These are phyloP conservation scores for Smittia sp. DNA, from an alignment of 2,888 invertebrate genomes.

Conservation along the genomic window DNA sequence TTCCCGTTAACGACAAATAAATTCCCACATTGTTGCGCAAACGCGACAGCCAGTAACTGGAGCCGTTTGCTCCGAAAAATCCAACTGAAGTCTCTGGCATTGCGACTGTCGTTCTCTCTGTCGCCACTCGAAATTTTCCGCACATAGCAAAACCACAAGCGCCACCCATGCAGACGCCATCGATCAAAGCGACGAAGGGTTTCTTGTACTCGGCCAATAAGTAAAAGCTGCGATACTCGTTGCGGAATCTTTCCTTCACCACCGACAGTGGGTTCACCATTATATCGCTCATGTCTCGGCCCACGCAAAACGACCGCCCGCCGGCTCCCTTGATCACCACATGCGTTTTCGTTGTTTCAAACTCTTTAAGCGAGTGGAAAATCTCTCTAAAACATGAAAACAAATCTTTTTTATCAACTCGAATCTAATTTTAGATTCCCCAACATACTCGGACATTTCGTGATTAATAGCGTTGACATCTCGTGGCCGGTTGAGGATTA, in stretches of 20 bases:
- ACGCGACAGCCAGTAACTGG: slow-evolving; percentile 60
- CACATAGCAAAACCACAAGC: slow-evolving; percentile 66
- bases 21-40: slow-evolving; percentile 58
- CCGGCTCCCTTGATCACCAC: slow-evolving; percentile 62
- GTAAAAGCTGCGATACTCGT: slow-evolving; percentile 44
- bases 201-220: slow-evolving; percentile 57
- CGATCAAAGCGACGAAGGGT: slow-evolving; percentile 63
- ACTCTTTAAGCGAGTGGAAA: neutral
- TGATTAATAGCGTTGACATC: slow-evolving; percentile 74
- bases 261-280: slow-evolving; percentile 54
- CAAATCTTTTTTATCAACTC: neutral
- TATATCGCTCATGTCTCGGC: slow-evolving; percentile 68
- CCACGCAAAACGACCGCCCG: slow-evolving; percentile 80
- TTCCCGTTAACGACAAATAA: slow-evolving; percentile 61
- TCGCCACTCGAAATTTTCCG: slow-evolving; percentile 61
- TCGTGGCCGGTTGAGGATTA: slow-evolving; percentile 71
- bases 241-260: slow-evolving; percentile 49
- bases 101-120: slow-evolving; percentile 63
- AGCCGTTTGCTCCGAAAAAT: slow-evolving; percentile 66
- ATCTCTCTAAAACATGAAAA: slow-evolving; percentile 49
- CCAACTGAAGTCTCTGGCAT: slow-evolving; percentile 70
- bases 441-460: slow-evolving; percentile 68
- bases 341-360: slow-evolving; percentile 55
- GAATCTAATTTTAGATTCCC: too few relatives aligned
- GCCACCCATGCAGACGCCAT: slow-evolving; percentile 68